Base-by-base conservation (phyloP, 2,797 vertebrate species). In the Hybognathus amarus region DNA sequence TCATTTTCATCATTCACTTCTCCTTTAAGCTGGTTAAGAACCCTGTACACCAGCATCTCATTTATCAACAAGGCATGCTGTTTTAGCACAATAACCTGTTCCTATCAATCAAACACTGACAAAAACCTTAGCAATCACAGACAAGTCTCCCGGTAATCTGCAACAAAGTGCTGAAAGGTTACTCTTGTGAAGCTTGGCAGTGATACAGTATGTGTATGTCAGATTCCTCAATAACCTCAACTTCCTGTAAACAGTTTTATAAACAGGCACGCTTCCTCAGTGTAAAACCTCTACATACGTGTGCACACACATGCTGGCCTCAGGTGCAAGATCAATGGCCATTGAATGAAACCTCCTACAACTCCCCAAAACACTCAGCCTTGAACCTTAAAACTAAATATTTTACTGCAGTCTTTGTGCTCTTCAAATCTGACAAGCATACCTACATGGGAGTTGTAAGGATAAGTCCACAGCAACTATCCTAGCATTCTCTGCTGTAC, bases 241-340 rank as follows among this genome's bases (percentile, higher is more conserved):
- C 82, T 86, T 80, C 85, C 59, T 22, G 24, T 79, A 77, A 78
- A 64, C 82, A 85, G 52, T 69, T 68, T 77, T 22, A 70, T 71
- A 83, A 50, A 78, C 75, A 70, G 68, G 76, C 33, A 17, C 40
- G 76, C 85, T 94, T 94, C 91, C 92, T 92, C 88, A 88, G 85
- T 89, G 88, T 89, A 89, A 84, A 90, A 88, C 85, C 92, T 89
- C 87, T 88, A 88, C 78, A 83, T 85, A 79, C 68, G 30, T 54
- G 20, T 17, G 24, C 69, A 75, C 69, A 36, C 71, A 85, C 90
- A 88, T 86, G 13, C 17, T 69, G 88, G 75, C 84, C 92, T 90
- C 93, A 94, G 94, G 93, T 94, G 94, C 79, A 85, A 89, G 92
- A 93, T 93, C 90, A 93, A 90, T 91, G 89, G 91, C 89, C 85